A percentile compares a stretch with the other conserved stretches of the same genome.
These are phyloP conservation scores for Vandiemenella viatica DNA, from an alignment of 2,888 invertebrate species.

Conservation along the genomic window DNA sequence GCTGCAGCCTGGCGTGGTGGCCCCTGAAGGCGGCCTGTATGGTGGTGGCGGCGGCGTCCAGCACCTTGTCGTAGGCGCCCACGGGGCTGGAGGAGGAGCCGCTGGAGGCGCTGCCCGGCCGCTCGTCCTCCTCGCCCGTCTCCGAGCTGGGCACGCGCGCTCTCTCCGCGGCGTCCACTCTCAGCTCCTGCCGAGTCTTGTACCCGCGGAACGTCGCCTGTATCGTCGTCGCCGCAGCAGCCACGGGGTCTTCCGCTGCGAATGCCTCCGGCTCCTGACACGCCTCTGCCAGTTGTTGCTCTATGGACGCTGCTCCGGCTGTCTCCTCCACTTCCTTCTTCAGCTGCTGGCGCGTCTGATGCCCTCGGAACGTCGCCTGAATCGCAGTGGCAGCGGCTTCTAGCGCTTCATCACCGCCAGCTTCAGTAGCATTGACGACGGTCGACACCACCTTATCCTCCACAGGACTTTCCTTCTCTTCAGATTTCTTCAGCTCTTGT, in stretches of 20 bases:
- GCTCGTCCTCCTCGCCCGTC: neutral
- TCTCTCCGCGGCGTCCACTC: neutral
- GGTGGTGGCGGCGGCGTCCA: conserved; percentile 26
- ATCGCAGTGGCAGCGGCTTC: conserved; percentile 19
- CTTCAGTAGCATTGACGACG: neutral
- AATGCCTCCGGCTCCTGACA: neutral
- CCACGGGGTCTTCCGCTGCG: neutral
- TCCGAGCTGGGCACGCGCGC: neutral
- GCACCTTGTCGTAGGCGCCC: neutral
- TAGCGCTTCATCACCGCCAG: conserved; percentile 7
- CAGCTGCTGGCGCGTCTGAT: conserved; percentile 21
- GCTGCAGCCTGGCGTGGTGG: conserved; percentile 28
- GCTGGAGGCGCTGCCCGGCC: too few species aligned
- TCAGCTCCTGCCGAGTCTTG: conserved; percentile 15
- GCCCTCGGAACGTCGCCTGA: conserved; percentile 21
- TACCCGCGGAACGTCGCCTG: conserved; percentile 18
- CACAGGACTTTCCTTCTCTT: neutral
- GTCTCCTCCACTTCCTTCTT: conserved; percentile 21
- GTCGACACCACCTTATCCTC: neutral
- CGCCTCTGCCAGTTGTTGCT: neutral
- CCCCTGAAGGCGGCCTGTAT: conserved; percentile 31
- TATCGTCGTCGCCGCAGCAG: conserved; percentile 14
- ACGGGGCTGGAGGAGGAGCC: neutral
- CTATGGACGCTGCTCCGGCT: too few species aligned
- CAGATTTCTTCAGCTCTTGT: conserved; percentile 8